These are phyloP conservation scores for Misgurnus anguillicaudatus DNA, from an alignment of 2,113 vertebrate genomes.

Conservation along the genomic window DNA sequence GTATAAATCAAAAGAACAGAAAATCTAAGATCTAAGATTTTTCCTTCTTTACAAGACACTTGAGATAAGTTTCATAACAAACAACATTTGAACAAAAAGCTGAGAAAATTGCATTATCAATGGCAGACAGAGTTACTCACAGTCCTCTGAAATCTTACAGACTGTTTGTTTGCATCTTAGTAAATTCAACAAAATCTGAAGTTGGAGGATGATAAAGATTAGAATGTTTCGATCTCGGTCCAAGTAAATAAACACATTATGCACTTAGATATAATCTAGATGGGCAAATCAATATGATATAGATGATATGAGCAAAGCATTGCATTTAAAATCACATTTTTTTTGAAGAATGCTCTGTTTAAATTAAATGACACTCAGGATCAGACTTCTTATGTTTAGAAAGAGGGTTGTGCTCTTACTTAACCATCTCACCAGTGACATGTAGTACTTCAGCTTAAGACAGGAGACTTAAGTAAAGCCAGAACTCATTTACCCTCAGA, in stretches of 20 bases:
- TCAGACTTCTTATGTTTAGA: neutral
- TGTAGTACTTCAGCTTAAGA: conserved; percentile 14
- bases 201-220: neutral
- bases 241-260: conserved; percentile 23
- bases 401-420: neutral
- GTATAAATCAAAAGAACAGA: too few species aligned
- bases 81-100: too few species aligned
- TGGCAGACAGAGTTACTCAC: too few species aligned
- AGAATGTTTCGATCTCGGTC: neutral
- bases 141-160: neutral
- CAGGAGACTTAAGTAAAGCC: conserved; percentile 32
- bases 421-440: conserved; percentile 5
- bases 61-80: too few species aligned
- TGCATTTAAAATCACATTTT: neutral
- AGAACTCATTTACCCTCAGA: neutral
- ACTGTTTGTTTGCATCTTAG: neutral
- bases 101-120: too few species aligned
- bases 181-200: neutral
- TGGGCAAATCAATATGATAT: conserved; percentile 17
- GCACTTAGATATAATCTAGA: conserved; percentile 18
- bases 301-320: neutral
- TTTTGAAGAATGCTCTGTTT: neutral
- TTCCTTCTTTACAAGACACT: too few species aligned
- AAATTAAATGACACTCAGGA: conserved; percentile 6
- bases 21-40: too few species aligned